These are phyloP conservation scores for Clarias magur DNA, from an alignment of 2,113 vertebrate genomes.

Conservation along the genomic window DNA sequence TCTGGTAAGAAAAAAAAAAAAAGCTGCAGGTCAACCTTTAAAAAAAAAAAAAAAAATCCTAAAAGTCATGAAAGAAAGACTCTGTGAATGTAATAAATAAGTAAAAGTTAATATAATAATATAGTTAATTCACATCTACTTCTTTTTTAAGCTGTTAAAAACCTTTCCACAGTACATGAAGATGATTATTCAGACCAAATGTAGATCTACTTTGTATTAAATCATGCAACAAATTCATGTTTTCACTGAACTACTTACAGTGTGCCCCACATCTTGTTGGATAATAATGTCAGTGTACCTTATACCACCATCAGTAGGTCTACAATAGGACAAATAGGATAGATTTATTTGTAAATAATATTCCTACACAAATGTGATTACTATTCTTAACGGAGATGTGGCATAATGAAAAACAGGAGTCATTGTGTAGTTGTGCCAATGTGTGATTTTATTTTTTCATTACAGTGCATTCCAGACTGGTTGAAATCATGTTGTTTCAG, in stretches of 20 bases:
- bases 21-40: neutral
- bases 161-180: neutral
- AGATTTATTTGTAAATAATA: neutral
- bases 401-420: neutral
- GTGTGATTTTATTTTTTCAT: constrained; percentile 26
- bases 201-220: neutral
- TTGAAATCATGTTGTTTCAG: neutral
- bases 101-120: neutral
- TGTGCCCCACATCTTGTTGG: neutral
- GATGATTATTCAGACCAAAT: neutral
- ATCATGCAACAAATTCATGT: neutral
- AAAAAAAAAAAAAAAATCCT: neutral
- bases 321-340: neutral
- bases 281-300: neutral
- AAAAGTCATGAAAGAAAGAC: neutral
- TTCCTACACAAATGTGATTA: neutral
- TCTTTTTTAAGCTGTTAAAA: neutral
- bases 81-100: neutral
- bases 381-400: neutral
- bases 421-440: neutral
- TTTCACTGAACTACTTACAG: neutral
- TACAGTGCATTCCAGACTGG: neutral
- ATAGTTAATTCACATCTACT: neutral
- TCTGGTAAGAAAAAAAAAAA: neutral
- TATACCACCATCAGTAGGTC: neutral